Evolutionary conservation across 2,888 invertebrate species (phyloP).

Genomic region (Harpalus rubripes): DNA sequence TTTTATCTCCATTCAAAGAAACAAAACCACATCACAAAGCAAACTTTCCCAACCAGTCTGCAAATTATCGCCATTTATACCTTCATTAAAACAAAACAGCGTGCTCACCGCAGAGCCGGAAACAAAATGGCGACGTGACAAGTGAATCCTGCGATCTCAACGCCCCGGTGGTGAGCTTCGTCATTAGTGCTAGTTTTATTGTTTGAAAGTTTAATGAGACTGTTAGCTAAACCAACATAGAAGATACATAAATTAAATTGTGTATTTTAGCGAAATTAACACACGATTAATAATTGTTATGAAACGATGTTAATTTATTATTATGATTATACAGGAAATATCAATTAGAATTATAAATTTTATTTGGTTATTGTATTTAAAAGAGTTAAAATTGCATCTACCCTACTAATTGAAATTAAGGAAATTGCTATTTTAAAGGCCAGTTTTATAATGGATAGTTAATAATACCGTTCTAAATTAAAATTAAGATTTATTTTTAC

Average conservation of each 20-base stretch:
- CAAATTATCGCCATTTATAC: slow-evolving; percentile 1
- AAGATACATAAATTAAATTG: not conserved
- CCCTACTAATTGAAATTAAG: not conserved
- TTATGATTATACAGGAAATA: no score
- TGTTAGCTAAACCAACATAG: not conserved
- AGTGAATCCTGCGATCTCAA: not conserved
- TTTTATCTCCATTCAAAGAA: not conserved
- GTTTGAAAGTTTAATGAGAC: not conserved
- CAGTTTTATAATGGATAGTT: no score
- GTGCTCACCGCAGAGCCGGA: not conserved
- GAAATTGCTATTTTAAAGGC: no score
- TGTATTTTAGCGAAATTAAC: not conserved
- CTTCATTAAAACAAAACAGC: not conserved
- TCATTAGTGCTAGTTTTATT: not conserved
- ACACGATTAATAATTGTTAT: not conserved
- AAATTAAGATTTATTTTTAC: no score
- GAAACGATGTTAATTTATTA: not conserved
- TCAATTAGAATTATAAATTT: not conserved
- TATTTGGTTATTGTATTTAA: not conserved
- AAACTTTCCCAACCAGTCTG: not conserved
- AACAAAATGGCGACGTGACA: not conserved
- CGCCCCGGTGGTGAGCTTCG: not conserved
- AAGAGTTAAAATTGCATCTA: no score
- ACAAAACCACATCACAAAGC: not conserved
- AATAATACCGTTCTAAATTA: no score